phyloP scores from a whole-genome alignment of 2,888 invertebrate genomes.

The Sarcophaga carnaria region DNA sequence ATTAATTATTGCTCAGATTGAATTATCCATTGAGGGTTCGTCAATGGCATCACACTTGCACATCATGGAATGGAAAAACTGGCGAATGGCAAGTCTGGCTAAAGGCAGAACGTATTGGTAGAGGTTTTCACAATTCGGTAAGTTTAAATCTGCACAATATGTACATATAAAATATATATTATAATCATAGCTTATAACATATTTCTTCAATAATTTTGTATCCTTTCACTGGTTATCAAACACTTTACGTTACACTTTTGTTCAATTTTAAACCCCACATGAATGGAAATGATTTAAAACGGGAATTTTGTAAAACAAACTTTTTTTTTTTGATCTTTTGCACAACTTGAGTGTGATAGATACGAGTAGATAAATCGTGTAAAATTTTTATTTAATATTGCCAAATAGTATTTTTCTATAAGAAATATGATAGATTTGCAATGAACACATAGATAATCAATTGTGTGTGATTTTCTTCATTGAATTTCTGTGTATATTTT shows the following conservation, averaged over 20 bases:
- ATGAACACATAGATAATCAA: background rate
- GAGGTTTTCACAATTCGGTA: constrained; percentile 93
- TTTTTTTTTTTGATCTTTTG: too few relatives aligned
- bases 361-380: background rate
- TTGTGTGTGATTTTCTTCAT: background rate
- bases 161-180: background rate
- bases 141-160: constrained; percentile 77
- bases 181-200: background rate
- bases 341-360: too few relatives aligned
- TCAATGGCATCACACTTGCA: constrained; percentile 93
- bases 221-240: constrained; percentile 18
- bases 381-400: background rate
- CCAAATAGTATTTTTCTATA: background rate
- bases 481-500: background rate
- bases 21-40: constrained; percentile 87
- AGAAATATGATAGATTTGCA: background rate
- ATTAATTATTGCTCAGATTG: constrained; percentile 82
- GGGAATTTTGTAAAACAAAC: too few relatives aligned
- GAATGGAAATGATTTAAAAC: too few relatives aligned
- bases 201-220: too few relatives aligned
- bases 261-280: background rate
- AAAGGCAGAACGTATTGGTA: constrained; percentile 91
- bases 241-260: background rate
- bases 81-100: constrained; percentile 96
- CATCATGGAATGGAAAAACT: constrained; percentile 94